Base-by-base conservation (phyloP, 1,140 invertebrate genomes). In the Drosophila arawakana region DNA sequence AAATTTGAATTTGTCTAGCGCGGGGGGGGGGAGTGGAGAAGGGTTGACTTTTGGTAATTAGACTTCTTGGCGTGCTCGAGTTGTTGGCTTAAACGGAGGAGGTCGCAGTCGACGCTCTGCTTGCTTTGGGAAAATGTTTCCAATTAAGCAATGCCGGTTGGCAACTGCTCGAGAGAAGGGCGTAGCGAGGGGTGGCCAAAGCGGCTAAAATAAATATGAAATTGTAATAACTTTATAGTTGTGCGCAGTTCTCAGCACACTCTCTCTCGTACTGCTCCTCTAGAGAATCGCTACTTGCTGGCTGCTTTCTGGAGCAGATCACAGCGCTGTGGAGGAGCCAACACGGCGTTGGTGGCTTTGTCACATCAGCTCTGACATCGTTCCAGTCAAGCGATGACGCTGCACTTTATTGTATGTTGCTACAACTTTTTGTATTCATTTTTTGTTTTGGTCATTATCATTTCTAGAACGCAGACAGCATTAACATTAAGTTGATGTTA, bases 21-120 rank as follows among this genome's bases (percentile, higher is more conserved):
- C 25, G 2, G 11, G 11, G 44, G 9, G n/a, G 25, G 7, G 11
- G 25, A 35, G 49, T 3, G 18, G 18, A 18, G 35, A 5, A 34
- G 54, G 74, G 83, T 73, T 84, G 84, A 89, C 80, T 88, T 88
- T 83, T 88, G 77, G 84, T 88, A 88, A 88, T 88, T 88, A 88
- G 84, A 88, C 84, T 88, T 89, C 84, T 88, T 84, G 78, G 80
- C 68, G 46, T 79, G 55, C 72, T 49, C 44, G 69, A 59, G 66
- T 74, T 81, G 49, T 47, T 54, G 43, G 15, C 49, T 58, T 39
- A 72, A 67, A 60, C 61, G 52, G 41, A 35, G 70, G 2, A 39
- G 61, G 44, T 58, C 61, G 52, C 54, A 43, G 39, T 37, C 25
- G 50, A 49, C 43, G 25, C 41, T 18, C 43, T 34, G 57, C 21